Evolutionary conservation across 2,888 invertebrate species (phyloP), one percentile per base, ranked within the genome.

Genomic region (Alloscopus bannaensis): DNA sequence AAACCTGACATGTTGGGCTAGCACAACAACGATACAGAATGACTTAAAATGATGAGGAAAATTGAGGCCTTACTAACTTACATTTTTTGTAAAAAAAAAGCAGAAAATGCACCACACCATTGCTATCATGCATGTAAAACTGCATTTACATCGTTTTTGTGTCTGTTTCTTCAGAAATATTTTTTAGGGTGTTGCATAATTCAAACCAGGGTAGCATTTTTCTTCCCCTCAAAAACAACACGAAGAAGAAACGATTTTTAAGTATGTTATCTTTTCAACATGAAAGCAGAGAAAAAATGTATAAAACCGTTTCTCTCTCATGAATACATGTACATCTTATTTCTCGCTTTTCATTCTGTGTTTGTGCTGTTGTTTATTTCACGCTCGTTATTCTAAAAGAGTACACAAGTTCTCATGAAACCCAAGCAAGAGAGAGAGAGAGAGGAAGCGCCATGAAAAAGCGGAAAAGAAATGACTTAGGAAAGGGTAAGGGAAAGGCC

Each of bases 101-200:
- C n/a, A n/a, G n/a, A n/a, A n/a, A n/a, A n/a, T n/a, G n/a, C n/a
- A n/a, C n/a, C n/a, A n/a, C n/a, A n/a, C n/a, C n/a, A n/a, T n/a
- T n/a, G n/a, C n/a, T n/a, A n/a, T n/a, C n/a, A n/a, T n/a, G n/a
- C n/a, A n/a, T n/a, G n/a, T n/a, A n/a, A n/a, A n/a, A n/a, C n/a
- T n/a, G n/a, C n/a, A n/a, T n/a, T n/a, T n/a, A n/a, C n/a, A n/a
- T n/a, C n/a, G n/a, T n/a, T n/a, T n/a, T n/a, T n/a, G n/a, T n/a
- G n/a, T n/a, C n/a, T n/a, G n/a, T n/a, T n/a, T n/a, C n/a, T n/a
- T n/a, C n/a, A n/a, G n/a, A n/a, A 36, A 60, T 60, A 60, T 60
- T 60, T 60, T n/a, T n/a, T n/a, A 60, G 16, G n/a, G 1, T 11
- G n/a, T 60, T 60, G 60, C 36, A 60, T 60, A 60, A 60, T 60